Evolutionary conservation across 2,113 vertebrate genomes (phyloP).

Genomic region (Lampris megalopsis): DNA sequence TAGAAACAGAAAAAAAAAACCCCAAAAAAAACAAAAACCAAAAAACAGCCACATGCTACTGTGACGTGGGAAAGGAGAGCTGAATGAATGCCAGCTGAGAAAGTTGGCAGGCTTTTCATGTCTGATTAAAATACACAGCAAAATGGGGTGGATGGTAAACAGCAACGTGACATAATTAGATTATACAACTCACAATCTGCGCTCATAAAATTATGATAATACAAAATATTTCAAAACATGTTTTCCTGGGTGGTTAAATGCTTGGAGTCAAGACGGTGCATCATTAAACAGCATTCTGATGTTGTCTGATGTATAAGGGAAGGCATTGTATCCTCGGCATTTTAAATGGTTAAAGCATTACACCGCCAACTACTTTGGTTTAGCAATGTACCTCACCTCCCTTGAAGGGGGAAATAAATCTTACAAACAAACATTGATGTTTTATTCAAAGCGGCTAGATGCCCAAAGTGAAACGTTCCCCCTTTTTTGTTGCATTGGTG

Average conservation of each 20-base stretch:
- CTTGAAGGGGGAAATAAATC: conserved; percentile 11
- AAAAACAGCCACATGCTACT: conserved; percentile 5
- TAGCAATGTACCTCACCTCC: not conserved
- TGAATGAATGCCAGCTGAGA: not conserved
- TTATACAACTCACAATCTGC: not conserved
- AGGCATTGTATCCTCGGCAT: not conserved
- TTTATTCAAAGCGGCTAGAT: conserved; percentile 10
- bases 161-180: not conserved
- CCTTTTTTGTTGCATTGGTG: not conserved
- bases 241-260: not conserved
- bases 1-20: conserved; percentile 8
- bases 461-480: not conserved
- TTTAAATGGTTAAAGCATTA: conserved; percentile 1
- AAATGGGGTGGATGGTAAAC: conserved; percentile 9
- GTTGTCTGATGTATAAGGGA: not conserved
- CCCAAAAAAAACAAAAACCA: too few species aligned
- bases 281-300: not conserved
- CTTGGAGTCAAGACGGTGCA: not conserved
- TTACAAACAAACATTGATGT: conserved; percentile 12
- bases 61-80: not conserved
- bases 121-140: conserved; percentile 1
- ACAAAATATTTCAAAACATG: not conserved
- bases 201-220: not conserved
- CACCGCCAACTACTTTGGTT: not conserved
- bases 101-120: not conserved